Evolutionary conservation across 2,888 invertebrate species (phyloP).

Genomic region (Xanthorhoe designata): DNA sequence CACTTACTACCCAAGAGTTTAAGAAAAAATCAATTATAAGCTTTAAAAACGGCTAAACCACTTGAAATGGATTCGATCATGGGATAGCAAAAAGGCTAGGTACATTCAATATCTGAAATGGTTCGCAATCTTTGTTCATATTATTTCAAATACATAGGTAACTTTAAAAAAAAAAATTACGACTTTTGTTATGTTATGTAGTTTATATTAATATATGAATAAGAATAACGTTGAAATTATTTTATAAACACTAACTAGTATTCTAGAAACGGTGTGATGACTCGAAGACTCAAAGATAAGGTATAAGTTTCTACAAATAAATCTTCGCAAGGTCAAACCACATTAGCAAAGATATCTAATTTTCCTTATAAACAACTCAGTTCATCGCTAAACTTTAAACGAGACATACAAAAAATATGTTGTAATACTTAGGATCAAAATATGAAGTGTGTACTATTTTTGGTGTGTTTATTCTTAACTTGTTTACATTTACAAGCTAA

Average conservation of each 20-base stretch:
- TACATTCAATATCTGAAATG: too few relatives aligned
- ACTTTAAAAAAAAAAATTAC: too few relatives aligned
- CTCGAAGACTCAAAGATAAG: constrained; percentile 15
- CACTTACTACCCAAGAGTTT: too few relatives aligned
- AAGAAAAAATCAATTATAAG: too few relatives aligned
- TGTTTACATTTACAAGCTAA: constrained; percentile 64
- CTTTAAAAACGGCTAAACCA: too few relatives aligned
- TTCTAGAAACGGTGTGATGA: constrained; percentile 14
- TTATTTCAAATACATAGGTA: too few relatives aligned
- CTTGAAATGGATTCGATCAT: too few relatives aligned
- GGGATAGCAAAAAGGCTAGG: too few relatives aligned
- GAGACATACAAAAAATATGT: constrained; percentile 55
- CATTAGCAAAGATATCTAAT: constrained; percentile 56
- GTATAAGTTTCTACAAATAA: constrained; percentile 14
- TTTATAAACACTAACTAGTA: constrained; percentile 15
- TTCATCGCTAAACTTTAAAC: constrained; percentile 39
- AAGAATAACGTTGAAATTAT: constrained; percentile 17
- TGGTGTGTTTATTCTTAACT: constrained; percentile 55
- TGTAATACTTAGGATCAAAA: constrained; percentile 34
- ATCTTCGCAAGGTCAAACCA: constrained; percentile 57
- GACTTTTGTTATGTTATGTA: too few relatives aligned
- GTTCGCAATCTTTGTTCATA: too few relatives aligned
- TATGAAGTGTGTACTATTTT: constrained; percentile 62
- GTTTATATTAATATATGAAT: too few relatives aligned
- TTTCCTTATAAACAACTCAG: constrained; percentile 57